Percentiles rank a stretch among this genome's conserved stretches.
phyloP scores from a whole-genome alignment of 2,113 vertebrate genomes.

The Microcebus griseorufus region DNA sequence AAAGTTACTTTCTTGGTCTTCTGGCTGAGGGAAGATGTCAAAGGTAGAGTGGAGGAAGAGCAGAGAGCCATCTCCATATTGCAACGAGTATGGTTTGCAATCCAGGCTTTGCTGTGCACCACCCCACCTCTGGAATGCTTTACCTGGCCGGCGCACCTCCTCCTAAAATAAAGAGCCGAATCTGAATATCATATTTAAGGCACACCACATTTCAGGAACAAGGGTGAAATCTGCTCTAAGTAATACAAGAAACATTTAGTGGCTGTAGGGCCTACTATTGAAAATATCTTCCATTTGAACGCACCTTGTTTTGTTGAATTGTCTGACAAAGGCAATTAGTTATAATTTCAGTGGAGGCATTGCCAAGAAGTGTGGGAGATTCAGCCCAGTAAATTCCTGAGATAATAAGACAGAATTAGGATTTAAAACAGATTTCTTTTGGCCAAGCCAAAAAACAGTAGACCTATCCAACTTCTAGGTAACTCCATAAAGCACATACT shows the following conservation, averaged over 20 bases:
- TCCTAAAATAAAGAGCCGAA: background rate
- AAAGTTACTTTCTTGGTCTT: background rate
- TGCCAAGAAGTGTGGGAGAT: slow-evolving; percentile 10
- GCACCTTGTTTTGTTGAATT: background rate
- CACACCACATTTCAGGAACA: background rate
- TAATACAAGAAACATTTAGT: background rate
- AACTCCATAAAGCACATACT: slow-evolving; percentile 21
- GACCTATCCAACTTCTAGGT: background rate
- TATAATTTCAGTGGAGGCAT: background rate
- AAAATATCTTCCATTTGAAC: background rate
- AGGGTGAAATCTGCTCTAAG: background rate
- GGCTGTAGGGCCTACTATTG: background rate
- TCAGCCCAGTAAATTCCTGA: background rate
- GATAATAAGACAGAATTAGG: background rate
- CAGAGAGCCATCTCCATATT: background rate
- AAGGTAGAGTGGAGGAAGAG: background rate
- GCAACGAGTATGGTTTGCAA: background rate
- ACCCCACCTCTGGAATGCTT: background rate
- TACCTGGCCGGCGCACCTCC: background rate
- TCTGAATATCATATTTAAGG: background rate
- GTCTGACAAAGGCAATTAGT: slow-evolving; percentile 6
- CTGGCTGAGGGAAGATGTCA: background rate
- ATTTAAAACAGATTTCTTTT: slow-evolving; percentile 29
- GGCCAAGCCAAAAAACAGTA: background rate
- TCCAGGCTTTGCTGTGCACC: background rate